These are phyloP conservation scores for Nematolebias whitei DNA, from an alignment of 2,113 vertebrate genomes.

Conservation along the genomic window DNA sequence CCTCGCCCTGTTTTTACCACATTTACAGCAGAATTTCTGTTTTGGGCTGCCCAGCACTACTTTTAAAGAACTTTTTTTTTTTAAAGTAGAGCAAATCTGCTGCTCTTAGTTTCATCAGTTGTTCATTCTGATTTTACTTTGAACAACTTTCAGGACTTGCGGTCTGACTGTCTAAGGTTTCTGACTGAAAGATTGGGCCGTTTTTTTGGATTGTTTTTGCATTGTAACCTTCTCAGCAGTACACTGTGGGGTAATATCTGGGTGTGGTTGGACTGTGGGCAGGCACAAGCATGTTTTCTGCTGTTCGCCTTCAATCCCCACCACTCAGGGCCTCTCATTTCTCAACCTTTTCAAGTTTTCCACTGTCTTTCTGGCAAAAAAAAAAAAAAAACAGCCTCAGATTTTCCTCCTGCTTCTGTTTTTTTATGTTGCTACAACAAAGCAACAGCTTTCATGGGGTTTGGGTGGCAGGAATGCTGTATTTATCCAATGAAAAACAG, in stretches of 20 bases:
- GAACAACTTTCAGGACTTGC: background rate
- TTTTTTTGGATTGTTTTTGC: background rate
- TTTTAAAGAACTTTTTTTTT: background rate
- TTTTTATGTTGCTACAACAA: conserved; percentile 19
- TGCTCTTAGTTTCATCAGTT: background rate
- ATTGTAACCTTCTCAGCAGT: background rate
- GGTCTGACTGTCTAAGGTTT: background rate
- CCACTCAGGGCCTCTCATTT: background rate
- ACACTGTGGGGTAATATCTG: background rate
- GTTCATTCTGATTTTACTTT: background rate
- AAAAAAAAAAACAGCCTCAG: background rate
- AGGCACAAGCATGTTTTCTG: conserved; percentile 16
- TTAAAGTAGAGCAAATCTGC: background rate
- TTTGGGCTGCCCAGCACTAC: too few species aligned
- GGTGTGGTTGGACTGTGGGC: conserved; percentile 38
- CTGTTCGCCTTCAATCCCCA: background rate
- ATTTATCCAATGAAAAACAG: too few species aligned
- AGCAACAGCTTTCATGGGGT: background rate
- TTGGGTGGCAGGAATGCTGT: background rate
- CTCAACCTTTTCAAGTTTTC: conserved; percentile 22
- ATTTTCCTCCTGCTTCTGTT: conserved; percentile 10
- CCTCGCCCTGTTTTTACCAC: too few species aligned
- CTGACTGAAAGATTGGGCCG: background rate
- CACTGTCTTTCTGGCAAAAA: conserved; percentile 18
- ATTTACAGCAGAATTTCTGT: too few species aligned